These are phyloP conservation scores for Redunca redunca DNA, from an alignment of 2,113 vertebrate species.

Conservation along the genomic window DNA sequence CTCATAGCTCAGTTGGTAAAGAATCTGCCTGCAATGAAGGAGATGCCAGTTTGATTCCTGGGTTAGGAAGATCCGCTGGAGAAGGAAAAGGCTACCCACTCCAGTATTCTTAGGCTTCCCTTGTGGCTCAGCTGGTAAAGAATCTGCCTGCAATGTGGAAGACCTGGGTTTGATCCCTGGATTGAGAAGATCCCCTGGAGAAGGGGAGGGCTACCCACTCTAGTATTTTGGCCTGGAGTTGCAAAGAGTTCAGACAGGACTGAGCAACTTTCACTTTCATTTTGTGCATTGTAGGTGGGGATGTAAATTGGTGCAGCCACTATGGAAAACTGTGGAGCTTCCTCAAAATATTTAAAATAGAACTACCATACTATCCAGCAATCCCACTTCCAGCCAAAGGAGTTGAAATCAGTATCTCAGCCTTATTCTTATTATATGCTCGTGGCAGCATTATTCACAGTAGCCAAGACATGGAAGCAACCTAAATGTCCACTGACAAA, in stretches of 20 bases:
- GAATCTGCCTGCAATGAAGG: not conserved
- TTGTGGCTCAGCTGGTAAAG: not conserved
- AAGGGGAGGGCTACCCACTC: not conserved
- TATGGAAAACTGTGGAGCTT: not conserved
- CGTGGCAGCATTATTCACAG: not conserved
- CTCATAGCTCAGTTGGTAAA: not conserved
- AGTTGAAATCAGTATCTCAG: not conserved
- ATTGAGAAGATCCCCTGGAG: not conserved
- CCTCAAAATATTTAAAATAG: not conserved
- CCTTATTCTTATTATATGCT: not conserved
- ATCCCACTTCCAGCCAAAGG: not conserved
- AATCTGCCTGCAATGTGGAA: not conserved
- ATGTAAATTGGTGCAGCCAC: not conserved
- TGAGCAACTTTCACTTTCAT: not conserved
- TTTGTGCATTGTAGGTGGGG: not conserved
- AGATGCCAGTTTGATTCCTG: not conserved
- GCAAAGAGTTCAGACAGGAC: not conserved
- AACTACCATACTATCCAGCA: not conserved
- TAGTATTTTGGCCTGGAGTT: not conserved
- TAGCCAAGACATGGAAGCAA: not conserved
- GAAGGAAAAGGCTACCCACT: not conserved
- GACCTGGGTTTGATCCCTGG: not conserved
- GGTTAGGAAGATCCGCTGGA: fast-evolving
- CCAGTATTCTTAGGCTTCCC: not conserved
- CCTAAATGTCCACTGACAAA: not conserved